Conservation (phyloP, 2,113 vertebrate species). For the Shinisaurus crocodilurus region DNA sequence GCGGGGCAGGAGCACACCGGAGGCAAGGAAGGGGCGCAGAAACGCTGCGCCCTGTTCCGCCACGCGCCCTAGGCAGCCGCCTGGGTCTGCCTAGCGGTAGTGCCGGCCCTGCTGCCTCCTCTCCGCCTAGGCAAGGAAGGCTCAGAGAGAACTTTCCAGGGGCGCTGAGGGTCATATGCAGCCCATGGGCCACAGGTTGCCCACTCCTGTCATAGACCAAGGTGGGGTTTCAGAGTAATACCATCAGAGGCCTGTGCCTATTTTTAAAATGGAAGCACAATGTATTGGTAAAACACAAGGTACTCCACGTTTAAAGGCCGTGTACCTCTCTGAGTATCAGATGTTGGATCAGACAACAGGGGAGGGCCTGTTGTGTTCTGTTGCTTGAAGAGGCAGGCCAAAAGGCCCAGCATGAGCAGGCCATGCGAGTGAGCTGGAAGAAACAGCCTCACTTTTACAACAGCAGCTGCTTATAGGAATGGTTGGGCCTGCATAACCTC, state of each 20-base stretch:
- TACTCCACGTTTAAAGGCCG: not conserved
- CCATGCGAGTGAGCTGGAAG: not conserved
- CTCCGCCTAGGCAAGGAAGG: not conserved
- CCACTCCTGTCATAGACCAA: not conserved
- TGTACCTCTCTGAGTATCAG: not conserved
- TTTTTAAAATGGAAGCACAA: not conserved
- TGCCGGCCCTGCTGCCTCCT: too few relatives aligned
- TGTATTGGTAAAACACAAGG: not conserved
- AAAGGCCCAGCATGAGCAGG: not conserved
- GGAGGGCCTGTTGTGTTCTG: too few relatives aligned
- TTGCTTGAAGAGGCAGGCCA: too few relatives aligned
- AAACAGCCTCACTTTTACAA: not conserved
- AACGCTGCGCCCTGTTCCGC: too few relatives aligned
- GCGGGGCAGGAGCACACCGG: too few relatives aligned
- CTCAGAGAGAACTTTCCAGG: not conserved
- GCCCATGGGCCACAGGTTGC: too few relatives aligned
- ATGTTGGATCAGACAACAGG: not conserved
- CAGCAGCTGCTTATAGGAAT: not conserved
- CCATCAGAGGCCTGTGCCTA: not conserved
- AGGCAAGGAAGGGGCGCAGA: too few relatives aligned
- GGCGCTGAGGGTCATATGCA: not conserved
- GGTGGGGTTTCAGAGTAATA: not conserved
- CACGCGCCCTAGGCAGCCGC: too few relatives aligned
- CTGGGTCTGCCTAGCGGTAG: too few relatives aligned
- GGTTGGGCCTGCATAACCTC: not conserved